Percentiles rank a stretch among this genome's conserved stretches.
These are phyloP conservation scores for Molanna angustata DNA, from an alignment of 2,888 invertebrate genomes.

Conservation along the genomic window DNA sequence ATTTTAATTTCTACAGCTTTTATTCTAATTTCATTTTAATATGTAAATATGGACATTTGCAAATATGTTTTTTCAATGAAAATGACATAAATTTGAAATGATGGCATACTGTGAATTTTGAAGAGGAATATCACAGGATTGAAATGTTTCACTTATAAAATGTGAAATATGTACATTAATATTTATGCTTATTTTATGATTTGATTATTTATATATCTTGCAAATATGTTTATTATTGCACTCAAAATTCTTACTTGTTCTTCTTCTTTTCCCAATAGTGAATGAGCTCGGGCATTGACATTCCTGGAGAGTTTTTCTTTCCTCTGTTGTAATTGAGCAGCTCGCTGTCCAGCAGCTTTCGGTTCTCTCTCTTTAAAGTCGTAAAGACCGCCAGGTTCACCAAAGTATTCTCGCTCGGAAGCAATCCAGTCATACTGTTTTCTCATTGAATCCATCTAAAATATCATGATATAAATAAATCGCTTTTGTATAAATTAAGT, in stretches of 20 bases:
- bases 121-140: neutral
- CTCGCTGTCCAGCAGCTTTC: constrained; percentile 52
- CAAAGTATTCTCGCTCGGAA: constrained; percentile 75
- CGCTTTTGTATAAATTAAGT: neutral
- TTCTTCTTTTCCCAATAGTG: constrained; percentile 81
- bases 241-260: constrained; percentile 67
- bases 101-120: no score
- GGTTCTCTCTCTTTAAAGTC: constrained; percentile 65
- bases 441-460: constrained; percentile 45
- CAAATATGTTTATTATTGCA: no score
- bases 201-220: no score
- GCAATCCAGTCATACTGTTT: constrained; percentile 72
- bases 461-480: neutral
- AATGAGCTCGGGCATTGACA: constrained; percentile 83
- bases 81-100: no score
- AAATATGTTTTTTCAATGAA: no score
- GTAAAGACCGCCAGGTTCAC: constrained; percentile 65
- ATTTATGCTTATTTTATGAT: no score
- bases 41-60: no score
- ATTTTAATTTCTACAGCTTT: no score
- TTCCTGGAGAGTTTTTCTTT: constrained; percentile 66
- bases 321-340: constrained; percentile 57
- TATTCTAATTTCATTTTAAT: no score
- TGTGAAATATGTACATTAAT: no score
- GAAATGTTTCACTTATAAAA: neutral